phyloP scores from a whole-genome alignment of 2,797 vertebrate species.

The Hapalemur alaotrensis region DNA sequence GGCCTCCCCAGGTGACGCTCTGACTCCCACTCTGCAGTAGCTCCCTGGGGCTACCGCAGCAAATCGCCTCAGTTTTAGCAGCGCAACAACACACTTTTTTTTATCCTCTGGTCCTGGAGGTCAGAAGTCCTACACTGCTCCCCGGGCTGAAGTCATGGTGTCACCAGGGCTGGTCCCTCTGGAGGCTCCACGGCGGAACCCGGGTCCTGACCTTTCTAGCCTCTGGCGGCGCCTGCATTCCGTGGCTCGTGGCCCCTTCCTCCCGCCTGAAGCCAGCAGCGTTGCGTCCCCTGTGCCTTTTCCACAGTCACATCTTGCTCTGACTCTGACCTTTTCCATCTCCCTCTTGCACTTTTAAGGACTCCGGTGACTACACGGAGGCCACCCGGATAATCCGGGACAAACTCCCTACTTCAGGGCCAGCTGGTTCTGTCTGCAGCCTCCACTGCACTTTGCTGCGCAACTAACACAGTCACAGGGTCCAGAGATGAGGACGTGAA shows the following conservation, averaged over 20 bases:
- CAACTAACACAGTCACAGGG: fast-evolving
- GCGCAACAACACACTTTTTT: fast-evolving
- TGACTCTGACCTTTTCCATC: fast-evolving
- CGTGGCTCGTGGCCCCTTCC: fast-evolving
- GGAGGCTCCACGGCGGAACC: neutral
- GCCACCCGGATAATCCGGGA: neutral
- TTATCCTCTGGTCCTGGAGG: neutral
- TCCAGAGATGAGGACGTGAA: fast-evolving
- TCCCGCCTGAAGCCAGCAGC: fast-evolving
- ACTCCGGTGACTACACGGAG: fast-evolving
- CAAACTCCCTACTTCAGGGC: neutral
- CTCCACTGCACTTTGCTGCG: fast-evolving
- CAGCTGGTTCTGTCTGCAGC: neutral
- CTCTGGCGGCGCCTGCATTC: fast-evolving
- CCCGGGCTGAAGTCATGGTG: neutral
- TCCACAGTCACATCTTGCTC: fast-evolving
- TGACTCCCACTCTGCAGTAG: fast-evolving
- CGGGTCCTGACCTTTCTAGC: neutral
- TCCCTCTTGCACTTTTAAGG: neutral
- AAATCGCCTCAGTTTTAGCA: neutral
- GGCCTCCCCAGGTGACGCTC: fast-evolving
- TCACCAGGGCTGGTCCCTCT: neutral
- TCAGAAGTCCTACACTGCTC: fast-evolving
- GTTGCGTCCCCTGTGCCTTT: fast-evolving
- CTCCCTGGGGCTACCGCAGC: neutral